These are phyloP conservation scores for Drymonia ruficornis DNA, from an alignment of 2,888 invertebrate species.

Conservation along the genomic window DNA sequence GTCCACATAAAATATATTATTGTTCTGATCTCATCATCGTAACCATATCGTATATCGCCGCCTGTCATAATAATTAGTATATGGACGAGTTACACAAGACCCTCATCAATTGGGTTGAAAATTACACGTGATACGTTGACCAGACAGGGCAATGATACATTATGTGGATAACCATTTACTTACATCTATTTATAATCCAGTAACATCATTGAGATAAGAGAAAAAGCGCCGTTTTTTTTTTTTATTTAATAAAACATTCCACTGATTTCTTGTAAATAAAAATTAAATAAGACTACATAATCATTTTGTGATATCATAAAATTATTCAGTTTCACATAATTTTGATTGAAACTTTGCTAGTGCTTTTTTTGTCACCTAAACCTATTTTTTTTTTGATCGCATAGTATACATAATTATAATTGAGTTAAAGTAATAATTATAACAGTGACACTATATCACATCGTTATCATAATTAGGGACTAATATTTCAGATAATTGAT, in stretches of 20 bases:
- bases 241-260: conserved; percentile 20
- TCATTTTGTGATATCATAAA: conserved; percentile 4
- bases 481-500: conserved; percentile 56
- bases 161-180: not conserved
- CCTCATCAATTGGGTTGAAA: too few relatives aligned
- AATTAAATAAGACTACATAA: not conserved
- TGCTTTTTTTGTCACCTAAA: conserved; percentile 17
- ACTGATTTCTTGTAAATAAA: conserved; percentile 12
- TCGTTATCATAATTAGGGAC: conserved; percentile 48
- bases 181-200: conserved; percentile 2
- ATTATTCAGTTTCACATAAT: conserved; percentile 22
- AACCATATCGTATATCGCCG: too few relatives aligned
- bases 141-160: not conserved
- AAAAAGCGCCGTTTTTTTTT: conserved; percentile 9
- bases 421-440: conserved; percentile 33
- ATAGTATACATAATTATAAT: conserved; percentile 26
- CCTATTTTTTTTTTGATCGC: conserved; percentile 32
- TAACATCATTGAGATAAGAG: not conserved
- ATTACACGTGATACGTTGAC: not conserved
- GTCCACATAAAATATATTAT: too few relatives aligned
- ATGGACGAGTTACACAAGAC: too few relatives aligned
- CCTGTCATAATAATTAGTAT: too few relatives aligned
- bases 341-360: conserved; percentile 25
- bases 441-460: conserved; percentile 54
- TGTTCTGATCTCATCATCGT: too few relatives aligned